Percentiles rank a stretch among this genome's conserved stretches.
phyloP scores from a whole-genome alignment of 2,888 invertebrate genomes.

The Serripes groenlandicus region DNA sequence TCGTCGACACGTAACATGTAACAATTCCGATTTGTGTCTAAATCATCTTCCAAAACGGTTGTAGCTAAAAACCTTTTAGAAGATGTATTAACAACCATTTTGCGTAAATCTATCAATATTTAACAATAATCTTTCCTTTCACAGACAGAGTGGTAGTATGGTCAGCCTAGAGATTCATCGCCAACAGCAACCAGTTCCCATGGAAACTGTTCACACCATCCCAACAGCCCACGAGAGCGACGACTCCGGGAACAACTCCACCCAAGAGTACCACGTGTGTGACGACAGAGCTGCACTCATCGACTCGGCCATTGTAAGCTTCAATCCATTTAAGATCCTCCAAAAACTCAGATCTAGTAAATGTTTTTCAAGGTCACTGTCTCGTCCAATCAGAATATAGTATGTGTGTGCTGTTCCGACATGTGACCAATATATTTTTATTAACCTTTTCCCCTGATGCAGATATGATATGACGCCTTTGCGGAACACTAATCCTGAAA shows the following conservation, averaged over 20 bases:
- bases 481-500: no score
- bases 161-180: slow-evolving; percentile 61
- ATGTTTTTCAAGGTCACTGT: slow-evolving; percentile 53
- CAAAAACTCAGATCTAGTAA: slow-evolving; percentile 48
- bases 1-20: no score
- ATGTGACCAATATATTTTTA: no score
- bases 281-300: slow-evolving; percentile 58
- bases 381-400: slow-evolving; percentile 53
- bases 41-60: no score
- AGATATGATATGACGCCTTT: no score
- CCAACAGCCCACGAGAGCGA: slow-evolving; percentile 11
- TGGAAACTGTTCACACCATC: slow-evolving; percentile 12
- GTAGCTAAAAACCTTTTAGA: no score
- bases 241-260: slow-evolving; percentile 34
- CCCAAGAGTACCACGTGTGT: slow-evolving; percentile 52
- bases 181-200: slow-evolving; percentile 20
- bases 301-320: slow-evolving; percentile 60
- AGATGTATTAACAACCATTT: no score
- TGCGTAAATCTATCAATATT: no score
- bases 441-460: no score
- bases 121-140: no score
- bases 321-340: slow-evolving; percentile 61
- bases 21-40: no score
- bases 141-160: slow-evolving; percentile 51
- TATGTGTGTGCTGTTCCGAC: no score